These are phyloP conservation scores for Ciconia boyciana DNA, from an alignment of 2,113 vertebrate genomes.

Conservation along the genomic window DNA sequence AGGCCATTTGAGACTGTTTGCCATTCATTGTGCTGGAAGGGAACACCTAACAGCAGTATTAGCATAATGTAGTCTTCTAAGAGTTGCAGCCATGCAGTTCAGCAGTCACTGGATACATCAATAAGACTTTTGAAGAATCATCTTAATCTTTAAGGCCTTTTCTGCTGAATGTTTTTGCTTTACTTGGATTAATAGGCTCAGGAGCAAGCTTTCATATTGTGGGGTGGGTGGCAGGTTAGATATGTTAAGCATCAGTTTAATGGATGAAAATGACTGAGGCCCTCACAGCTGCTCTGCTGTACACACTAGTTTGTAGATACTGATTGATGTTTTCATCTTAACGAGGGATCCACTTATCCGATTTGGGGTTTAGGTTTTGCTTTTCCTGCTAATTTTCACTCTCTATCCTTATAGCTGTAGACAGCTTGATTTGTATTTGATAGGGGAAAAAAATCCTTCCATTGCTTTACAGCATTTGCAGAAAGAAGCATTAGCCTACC, in stretches of 20 bases:
- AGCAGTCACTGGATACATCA: not conserved
- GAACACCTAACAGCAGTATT: not conserved
- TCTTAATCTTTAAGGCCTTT: not conserved
- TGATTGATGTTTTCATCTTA: slow-evolving; percentile 12
- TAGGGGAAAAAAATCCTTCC: not conserved
- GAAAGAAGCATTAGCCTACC: not conserved
- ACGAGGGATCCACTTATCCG: not conserved
- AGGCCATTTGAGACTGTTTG: not conserved
- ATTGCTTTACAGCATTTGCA: not conserved
- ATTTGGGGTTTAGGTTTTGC: slow-evolving; percentile 5
- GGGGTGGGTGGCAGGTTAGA: not conserved
- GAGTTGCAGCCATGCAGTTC: not conserved
- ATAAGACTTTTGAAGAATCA: not conserved
- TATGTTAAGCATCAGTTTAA: not conserved
- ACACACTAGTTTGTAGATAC: not conserved
- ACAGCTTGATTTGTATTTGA: not conserved
- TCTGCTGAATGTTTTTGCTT: not conserved
- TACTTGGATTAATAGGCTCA: not conserved
- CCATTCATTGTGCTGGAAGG: not conserved
- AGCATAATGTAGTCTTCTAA: not conserved
- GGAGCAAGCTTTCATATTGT: not conserved
- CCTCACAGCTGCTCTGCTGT: slow-evolving; percentile 2
- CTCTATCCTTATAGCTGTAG: not conserved
- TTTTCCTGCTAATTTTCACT: slow-evolving; percentile 1
- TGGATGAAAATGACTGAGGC: not conserved